Percentiles rank a stretch among this genome's conserved stretches.
These are phyloP conservation scores for Neotoma lepida DNA, from an alignment of 2,113 vertebrate genomes.

Conservation along the genomic window DNA sequence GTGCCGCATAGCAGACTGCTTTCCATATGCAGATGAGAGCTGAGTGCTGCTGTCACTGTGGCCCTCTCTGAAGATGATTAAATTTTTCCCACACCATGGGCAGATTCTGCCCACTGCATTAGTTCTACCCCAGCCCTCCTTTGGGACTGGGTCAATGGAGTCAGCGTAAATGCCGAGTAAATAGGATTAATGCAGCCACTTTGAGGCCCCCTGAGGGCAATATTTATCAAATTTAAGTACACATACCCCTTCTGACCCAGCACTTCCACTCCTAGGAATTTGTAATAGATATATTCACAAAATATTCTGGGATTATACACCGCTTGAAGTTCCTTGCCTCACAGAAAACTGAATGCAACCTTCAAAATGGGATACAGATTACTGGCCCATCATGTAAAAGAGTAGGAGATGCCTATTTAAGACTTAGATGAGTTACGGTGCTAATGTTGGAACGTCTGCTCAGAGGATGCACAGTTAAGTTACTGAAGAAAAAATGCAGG, in stretches of 20 bases:
- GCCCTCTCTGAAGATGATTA: not conserved
- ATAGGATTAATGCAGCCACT: constrained; percentile 44
- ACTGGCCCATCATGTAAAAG: not conserved
- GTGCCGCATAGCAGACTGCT: not conserved
- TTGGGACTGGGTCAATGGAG: not conserved
- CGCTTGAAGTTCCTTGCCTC: not conserved
- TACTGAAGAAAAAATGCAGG: constrained; percentile 15
- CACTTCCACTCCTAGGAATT: not conserved
- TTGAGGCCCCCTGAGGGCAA: constrained; percentile 2
- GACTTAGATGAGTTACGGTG: not conserved
- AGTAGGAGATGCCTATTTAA: not conserved
- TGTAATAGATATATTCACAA: not conserved
- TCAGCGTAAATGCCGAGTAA: constrained; percentile 5
- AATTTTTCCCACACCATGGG: not conserved
- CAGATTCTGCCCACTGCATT: not conserved
- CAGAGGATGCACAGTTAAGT: not conserved
- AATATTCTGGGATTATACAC: not conserved
- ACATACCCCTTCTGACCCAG: not conserved
- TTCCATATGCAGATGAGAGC: not conserved
- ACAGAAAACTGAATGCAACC: not conserved
- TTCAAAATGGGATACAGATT: not conserved
- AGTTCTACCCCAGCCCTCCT: not conserved
- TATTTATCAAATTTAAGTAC: constrained; percentile 57
- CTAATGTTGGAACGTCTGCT: not conserved
- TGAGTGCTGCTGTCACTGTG: not conserved